Evolutionary conservation across 2,888 invertebrate genomes (phyloP).

Genomic region (Galeopsomyia nigrocyanea): DNA sequence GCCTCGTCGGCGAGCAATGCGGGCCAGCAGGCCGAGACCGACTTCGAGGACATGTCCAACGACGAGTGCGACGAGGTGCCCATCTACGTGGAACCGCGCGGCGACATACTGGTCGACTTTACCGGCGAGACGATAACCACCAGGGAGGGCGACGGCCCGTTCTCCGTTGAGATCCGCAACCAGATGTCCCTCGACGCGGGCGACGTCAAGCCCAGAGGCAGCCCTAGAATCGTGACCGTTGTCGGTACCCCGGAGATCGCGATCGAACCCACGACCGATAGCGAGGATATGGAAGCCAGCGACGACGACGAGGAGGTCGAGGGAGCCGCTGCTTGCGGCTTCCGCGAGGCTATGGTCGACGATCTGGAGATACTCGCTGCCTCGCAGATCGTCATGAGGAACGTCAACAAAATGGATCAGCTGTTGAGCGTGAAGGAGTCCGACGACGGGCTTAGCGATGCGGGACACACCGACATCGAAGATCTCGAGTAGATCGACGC

Average conservation of each 20-base stretch:
- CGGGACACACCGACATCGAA: constrained; percentile 63
- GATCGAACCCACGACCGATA: constrained; percentile 60
- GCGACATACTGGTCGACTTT: constrained; percentile 61
- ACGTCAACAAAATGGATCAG: constrained; percentile 57
- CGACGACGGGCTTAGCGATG: constrained; percentile 56
- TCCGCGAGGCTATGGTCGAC: constrained; percentile 50
- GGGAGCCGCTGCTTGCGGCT: constrained; percentile 54
- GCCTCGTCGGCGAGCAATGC: constrained; percentile 52
- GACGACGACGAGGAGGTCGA: constrained; percentile 59
- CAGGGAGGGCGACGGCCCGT: constrained; percentile 66
- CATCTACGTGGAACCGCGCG: constrained; percentile 56
- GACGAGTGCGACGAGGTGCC: constrained; percentile 57
- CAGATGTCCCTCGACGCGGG: constrained; percentile 58
- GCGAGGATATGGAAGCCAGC: constrained; percentile 64
- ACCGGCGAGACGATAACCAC: constrained; percentile 64
- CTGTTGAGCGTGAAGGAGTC: constrained; percentile 24
- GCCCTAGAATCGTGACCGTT: too few relatives aligned
- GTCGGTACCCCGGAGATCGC: constrained; percentile 52
- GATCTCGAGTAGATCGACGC: constrained; percentile 60
- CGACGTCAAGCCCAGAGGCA: background rate
- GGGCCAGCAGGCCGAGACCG: constrained; percentile 62
- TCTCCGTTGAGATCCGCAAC: constrained; percentile 64
- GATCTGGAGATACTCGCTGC: constrained; percentile 59
- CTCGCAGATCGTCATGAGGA: constrained; percentile 63
- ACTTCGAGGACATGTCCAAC: constrained; percentile 63